These are phyloP conservation scores for Catharus bicknelli DNA, from an alignment of 2,113 vertebrate genomes.

Conservation along the genomic window DNA sequence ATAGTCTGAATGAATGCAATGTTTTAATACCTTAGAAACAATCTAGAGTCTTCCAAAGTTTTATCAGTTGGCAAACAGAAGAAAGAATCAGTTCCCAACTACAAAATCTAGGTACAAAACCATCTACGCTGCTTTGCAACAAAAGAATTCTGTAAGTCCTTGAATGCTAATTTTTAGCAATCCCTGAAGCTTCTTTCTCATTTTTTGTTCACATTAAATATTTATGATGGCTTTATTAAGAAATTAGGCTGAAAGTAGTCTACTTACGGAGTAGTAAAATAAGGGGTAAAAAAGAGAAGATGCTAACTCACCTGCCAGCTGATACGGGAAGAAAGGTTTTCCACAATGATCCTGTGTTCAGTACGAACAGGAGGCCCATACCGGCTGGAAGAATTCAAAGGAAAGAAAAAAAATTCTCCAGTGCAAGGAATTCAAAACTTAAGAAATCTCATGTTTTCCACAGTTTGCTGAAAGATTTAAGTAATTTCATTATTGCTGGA, in stretches of 20 bases:
- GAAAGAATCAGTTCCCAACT: not conserved
- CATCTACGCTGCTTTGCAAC: not conserved
- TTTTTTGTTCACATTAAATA: conserved; percentile 11
- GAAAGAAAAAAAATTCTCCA: not conserved
- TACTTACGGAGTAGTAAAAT: not conserved
- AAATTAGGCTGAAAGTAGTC: not conserved
- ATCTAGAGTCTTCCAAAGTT: not conserved
- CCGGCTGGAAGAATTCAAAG: conserved; percentile 53
- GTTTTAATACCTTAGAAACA: not conserved
- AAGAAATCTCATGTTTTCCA: not conserved
- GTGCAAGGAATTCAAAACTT: not conserved
- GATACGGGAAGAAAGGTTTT: conserved; percentile 89
- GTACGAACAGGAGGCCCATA: conserved; percentile 89
- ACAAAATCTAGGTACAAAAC: not conserved
- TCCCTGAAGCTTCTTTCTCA: not conserved
- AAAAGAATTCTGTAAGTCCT: not conserved
- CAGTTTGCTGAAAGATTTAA: not conserved
- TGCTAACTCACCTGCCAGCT: conserved; percentile 91
- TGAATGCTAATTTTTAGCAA: not conserved
- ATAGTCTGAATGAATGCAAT: not conserved
- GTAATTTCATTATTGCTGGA: not conserved
- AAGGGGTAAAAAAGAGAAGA: not conserved
- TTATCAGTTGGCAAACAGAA: not conserved
- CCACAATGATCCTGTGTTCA: conserved; percentile 89
- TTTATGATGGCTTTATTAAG: conserved; percentile 65